These are phyloP conservation scores for Nasonovia ribisnigri DNA, from an alignment of 2,888 invertebrate species.

Conservation along the genomic window DNA sequence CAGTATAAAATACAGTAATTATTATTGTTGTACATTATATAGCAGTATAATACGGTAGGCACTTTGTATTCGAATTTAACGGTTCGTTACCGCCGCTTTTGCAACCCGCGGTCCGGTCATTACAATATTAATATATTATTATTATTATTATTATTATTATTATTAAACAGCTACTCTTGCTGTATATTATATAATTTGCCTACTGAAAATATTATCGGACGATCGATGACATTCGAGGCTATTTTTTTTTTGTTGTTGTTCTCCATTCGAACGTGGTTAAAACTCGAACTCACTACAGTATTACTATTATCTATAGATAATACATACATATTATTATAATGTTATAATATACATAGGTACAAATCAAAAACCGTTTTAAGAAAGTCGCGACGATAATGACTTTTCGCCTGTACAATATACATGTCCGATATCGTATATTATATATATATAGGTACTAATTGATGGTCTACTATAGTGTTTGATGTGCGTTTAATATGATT, in stretches of 20 bases:
- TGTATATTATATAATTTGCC: neutral
- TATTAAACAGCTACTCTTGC: neutral
- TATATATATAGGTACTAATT: neutral
- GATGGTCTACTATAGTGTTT: neutral
- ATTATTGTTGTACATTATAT: neutral
- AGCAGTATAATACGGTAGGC: neutral
- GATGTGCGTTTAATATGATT: neutral
- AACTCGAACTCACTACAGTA: no score
- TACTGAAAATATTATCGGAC: neutral
- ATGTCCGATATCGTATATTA: neutral
- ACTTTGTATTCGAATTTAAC: neutral
- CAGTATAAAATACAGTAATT: neutral
- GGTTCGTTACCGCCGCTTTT: slow-evolving; percentile 12
- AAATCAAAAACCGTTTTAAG: neutral
- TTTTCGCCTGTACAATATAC: neutral
- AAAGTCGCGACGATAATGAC: neutral
- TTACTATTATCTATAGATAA: no score
- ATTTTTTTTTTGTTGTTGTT: neutral
- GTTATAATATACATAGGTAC: neutral
- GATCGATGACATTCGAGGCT: neutral
- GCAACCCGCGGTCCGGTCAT: neutral
- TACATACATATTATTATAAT: neutral
- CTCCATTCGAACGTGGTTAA: neutral
- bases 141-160: neutral
- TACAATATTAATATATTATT: neutral